Base-by-base conservation (phyloP, 2,113 vertebrate species). In the Hippocampus zosterae region DNA sequence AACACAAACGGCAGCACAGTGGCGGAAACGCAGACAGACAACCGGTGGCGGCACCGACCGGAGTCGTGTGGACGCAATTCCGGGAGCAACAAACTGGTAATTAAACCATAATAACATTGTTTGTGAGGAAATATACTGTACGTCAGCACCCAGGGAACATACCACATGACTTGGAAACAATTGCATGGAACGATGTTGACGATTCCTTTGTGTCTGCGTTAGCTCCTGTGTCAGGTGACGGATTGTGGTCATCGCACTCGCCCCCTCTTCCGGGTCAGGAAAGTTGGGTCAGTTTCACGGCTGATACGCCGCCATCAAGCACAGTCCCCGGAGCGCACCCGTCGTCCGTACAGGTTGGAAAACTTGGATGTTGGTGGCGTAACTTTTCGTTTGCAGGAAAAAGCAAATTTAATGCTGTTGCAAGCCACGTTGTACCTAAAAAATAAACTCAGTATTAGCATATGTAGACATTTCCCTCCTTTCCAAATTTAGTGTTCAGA, bases 221-320 rank as follows among this genome's bases (percentile, higher is more conserved):
- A 91, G 92, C 77, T 69, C 84, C 90, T 23, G 92, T 84, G 42
- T 46, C 95, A 67, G 93, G 89, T 63, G 97, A 99, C 50, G 91
- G 94, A 63, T 93, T 95, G 89, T 99, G 97, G 96, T 85, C 94
- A 67, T 94, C 95, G 68, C 95, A 96, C 79, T 98, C 89, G 4
- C 89, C 97, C 65, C 96, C 96, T 57, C 95, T 93, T 86, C 96
- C 95, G 5, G 92, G 95, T 88, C 96, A 98, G 93, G 97, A 99
- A 90, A 97, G 95, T 69, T 99, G 97, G 97, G 96, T 99, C 94
- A 98, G 97, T 94, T 98, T 99, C 91, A 96, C 96, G 87, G 85
- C 89, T 10, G 96, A 98, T 93, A 98, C 96, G 66, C 95, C 97
- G 81, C 95, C 96, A 88, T 95, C 95, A 91, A 98, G 96, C 93